These are phyloP conservation scores for Chloroceryle aenea DNA, from an alignment of 2,113 vertebrate genomes.

Conservation along the genomic window DNA sequence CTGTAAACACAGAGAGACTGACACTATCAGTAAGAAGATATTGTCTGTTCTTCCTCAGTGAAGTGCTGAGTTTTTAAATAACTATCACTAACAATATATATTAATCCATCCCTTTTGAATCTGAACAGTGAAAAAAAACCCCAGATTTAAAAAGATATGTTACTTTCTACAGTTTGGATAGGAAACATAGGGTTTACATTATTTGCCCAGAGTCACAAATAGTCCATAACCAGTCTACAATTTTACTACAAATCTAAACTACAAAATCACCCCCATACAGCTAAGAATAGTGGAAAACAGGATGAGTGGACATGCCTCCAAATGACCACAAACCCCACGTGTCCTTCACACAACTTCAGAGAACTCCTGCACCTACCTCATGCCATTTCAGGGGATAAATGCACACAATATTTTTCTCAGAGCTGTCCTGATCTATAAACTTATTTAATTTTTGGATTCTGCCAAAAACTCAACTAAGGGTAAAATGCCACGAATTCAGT, in stretches of 20 bases:
- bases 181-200: background rate
- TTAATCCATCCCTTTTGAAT: background rate
- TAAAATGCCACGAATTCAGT: background rate
- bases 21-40: background rate
- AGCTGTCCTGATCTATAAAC: background rate
- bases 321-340: background rate
- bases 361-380: background rate
- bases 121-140: background rate
- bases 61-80: background rate
- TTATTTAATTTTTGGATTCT: background rate
- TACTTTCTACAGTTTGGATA: background rate
- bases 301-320: background rate
- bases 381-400: background rate
- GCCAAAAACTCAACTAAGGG: background rate
- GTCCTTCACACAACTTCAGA: background rate
- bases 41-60: background rate
- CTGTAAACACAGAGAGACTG: background rate
- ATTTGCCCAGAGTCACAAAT: background rate
- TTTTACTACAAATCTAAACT: background rate
- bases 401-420: background rate
- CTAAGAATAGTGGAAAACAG: background rate
- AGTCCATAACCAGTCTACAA: background rate
- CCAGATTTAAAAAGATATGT: fast-evolving
- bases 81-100: background rate
- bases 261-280: background rate